phyloP scores from a whole-genome alignment of 2,888 invertebrate genomes.

The Mythimna lalbum region DNA sequence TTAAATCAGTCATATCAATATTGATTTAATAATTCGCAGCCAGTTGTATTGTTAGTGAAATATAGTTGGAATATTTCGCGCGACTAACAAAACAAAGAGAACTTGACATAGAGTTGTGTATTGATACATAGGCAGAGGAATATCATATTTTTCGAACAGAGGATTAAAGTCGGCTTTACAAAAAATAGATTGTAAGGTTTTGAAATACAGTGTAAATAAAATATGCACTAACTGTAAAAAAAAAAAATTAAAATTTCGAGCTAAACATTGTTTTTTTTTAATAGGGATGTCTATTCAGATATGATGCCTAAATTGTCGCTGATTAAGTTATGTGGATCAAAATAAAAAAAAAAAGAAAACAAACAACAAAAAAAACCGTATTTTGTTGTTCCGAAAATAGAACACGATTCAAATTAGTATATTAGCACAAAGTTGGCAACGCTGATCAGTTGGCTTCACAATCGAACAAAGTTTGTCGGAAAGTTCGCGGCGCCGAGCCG shows the following conservation, averaged over 20 bases:
- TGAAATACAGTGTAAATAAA: neutral
- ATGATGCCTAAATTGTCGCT: no score
- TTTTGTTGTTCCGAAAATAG: constrained; percentile 38
- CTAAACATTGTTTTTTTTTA: no score
- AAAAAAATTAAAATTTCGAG: neutral
- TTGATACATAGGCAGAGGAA: neutral
- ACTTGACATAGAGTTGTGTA: neutral
- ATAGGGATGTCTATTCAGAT: no score
- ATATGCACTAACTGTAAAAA: neutral
- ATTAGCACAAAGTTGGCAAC: constrained; percentile 53
- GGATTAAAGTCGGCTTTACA: neutral
- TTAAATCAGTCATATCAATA: neutral
- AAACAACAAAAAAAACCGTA: constrained; percentile 21
- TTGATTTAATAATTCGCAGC: constrained; percentile 15
- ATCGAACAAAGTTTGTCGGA: constrained; percentile 69
- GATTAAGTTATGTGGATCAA: neutral
- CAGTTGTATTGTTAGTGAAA: constrained; percentile 7
- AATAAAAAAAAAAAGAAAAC: neutral
- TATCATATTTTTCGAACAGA: neutral
- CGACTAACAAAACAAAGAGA: constrained; percentile 11
- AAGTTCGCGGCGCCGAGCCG: constrained; percentile 67
- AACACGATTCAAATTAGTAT: constrained; percentile 44
- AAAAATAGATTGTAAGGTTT: neutral
- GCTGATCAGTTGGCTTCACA: constrained; percentile 51
- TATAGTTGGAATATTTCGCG: neutral